phyloP scores from a whole-genome alignment of 2,888 invertebrate genomes.

The Stenodera caucasica region DNA sequence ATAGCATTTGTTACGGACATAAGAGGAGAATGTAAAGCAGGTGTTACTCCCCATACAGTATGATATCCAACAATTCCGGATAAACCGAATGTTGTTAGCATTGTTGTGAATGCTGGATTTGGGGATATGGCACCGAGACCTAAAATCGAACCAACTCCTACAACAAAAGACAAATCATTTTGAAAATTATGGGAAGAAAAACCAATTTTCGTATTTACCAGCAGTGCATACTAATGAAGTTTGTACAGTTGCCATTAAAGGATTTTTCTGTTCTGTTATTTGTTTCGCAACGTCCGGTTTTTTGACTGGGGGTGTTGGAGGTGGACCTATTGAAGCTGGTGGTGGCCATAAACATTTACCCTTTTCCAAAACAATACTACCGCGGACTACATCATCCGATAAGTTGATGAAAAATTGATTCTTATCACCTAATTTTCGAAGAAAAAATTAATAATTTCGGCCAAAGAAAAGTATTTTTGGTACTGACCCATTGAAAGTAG shows the following conservation, averaged over 20 bases:
- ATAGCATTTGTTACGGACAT: conserved; percentile 94
- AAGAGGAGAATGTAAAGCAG: conserved; percentile 86
- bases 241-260: conserved; percentile 69
- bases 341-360: conserved; percentile 81
- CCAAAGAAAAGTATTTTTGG: too few species aligned
- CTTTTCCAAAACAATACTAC: conserved; percentile 75
- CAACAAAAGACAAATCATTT: conserved; percentile 25
- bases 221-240: conserved; percentile 23
- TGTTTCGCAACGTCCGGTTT: conserved; percentile 49
- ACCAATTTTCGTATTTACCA: conserved; percentile 11
- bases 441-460: background rate
- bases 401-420: conserved; percentile 79
- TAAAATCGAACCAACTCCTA: conserved; percentile 70
- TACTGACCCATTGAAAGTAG: conserved; percentile 73
- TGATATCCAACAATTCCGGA: conserved; percentile 83
- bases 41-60: conserved; percentile 91
- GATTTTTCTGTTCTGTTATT: conserved; percentile 54
- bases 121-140: conserved; percentile 76
- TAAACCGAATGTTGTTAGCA: conserved; percentile 83
- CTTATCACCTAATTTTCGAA: conserved; percentile 60
- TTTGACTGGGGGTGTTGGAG: conserved; percentile 53
- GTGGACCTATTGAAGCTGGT: conserved; percentile 64
- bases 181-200: too few species aligned
- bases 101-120: conserved; percentile 80
- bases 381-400: conserved; percentile 84